Evolutionary conservation across 2,797 vertebrate genomes (phyloP).

Genomic region (Thalassophryne amazonica): DNA sequence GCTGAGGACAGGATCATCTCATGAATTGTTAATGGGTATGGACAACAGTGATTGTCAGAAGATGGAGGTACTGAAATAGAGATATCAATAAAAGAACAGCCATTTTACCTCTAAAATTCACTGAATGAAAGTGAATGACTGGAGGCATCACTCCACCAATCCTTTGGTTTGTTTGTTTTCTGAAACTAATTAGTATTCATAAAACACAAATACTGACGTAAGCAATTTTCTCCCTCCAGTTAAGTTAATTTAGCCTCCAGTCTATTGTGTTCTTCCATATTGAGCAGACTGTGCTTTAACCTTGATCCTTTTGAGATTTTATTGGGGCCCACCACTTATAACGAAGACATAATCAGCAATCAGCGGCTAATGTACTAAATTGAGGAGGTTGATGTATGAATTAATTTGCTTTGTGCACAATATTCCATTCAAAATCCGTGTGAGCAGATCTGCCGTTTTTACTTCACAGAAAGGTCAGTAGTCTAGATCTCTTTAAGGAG

Average conservation of each 20-base stretch:
- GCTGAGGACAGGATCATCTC: slow-evolving; percentile 2
- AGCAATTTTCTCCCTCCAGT: neutral
- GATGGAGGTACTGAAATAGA: slow-evolving; percentile 29
- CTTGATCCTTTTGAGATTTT: no score
- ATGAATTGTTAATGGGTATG: slow-evolving; percentile 3
- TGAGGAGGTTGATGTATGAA: no score
- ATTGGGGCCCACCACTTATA: no score
- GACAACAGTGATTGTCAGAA: neutral
- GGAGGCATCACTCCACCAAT: neutral
- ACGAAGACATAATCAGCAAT: no score
- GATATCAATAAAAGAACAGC: slow-evolving; percentile 61
- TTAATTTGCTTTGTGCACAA: no score
- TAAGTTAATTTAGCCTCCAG: neutral
- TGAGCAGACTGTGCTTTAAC: no score
- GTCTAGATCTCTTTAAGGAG: no score
- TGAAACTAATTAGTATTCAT: slow-evolving; percentile 15
- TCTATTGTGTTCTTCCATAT: no score
- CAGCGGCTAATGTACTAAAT: no score
- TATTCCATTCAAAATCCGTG: no score
- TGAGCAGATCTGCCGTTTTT: no score
- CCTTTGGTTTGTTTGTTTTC: neutral
- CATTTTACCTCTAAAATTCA: slow-evolving; percentile 2
- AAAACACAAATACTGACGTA: neutral
- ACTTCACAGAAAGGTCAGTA: no score
- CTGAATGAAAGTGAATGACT: neutral